Evolutionary conservation across 1,140 invertebrate genomes (phyloP).

Genomic region (Hestina assimilis): DNA sequence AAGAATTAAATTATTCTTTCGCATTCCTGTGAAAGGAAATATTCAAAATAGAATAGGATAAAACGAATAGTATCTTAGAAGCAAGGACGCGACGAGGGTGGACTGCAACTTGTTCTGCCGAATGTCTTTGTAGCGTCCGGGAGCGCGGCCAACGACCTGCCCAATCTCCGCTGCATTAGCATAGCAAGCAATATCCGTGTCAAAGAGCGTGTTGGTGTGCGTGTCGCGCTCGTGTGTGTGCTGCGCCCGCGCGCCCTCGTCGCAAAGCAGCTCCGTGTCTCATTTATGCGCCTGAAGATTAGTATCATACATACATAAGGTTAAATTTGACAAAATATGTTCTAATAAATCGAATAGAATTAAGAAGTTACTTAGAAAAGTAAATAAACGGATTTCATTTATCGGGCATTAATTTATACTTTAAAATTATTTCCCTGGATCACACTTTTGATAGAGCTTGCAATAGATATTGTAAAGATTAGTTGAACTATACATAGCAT

Average conservation of each 20-base stretch:
- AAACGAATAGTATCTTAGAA: background rate
- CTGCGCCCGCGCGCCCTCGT: slow-evolving; percentile 41
- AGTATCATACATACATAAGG: slow-evolving; percentile 17
- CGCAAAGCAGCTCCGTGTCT: slow-evolving; percentile 32
- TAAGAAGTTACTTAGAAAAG: no score
- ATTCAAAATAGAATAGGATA: background rate
- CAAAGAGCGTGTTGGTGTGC: slow-evolving; percentile 34
- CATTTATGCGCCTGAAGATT: slow-evolving; percentile 29
- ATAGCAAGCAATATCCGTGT: slow-evolving; percentile 76
- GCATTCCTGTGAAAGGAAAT: no score
- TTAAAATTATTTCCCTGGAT: no score
- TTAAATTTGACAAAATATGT: background rate
- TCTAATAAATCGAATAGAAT: background rate
- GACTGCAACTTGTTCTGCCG: slow-evolving; percentile 66
- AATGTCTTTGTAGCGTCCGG: slow-evolving; percentile 77
- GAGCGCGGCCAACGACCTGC: slow-evolving; percentile 78
- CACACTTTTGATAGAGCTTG: background rate
- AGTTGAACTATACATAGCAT: no score
- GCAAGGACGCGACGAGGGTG: slow-evolving; percentile 60
- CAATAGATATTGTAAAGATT: background rate
- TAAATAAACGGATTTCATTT: no score
- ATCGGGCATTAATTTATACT: no score
- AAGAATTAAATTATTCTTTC: no score
- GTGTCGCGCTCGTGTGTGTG: slow-evolving; percentile 27
- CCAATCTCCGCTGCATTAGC: slow-evolving; percentile 79